phyloP scores from a whole-genome alignment of 2,888 invertebrate species.

The Limnephilus auricula region DNA sequence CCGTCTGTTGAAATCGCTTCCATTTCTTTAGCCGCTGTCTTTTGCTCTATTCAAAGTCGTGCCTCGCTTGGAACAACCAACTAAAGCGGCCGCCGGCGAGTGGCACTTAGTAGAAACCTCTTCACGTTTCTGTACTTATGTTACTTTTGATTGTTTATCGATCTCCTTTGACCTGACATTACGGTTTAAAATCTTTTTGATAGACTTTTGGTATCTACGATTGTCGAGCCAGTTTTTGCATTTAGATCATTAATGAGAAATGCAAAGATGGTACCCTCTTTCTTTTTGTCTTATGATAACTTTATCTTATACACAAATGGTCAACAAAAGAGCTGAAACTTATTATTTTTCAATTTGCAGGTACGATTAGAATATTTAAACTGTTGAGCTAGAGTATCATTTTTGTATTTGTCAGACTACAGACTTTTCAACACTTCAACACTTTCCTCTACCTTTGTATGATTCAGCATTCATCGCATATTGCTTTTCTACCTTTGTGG shows the following conservation, averaged over 20 bases:
- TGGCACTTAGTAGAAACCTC: constrained; percentile 10
- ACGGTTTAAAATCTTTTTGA: background rate
- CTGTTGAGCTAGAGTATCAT: background rate
- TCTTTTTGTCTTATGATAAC: background rate
- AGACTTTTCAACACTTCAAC: background rate
- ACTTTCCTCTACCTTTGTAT: background rate
- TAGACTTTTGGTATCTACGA: background rate
- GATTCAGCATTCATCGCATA: background rate
- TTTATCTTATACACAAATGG: background rate
- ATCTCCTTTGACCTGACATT: background rate
- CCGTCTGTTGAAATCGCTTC: constrained; percentile 44
- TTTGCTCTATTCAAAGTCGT: constrained; percentile 18
- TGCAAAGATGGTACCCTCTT: background rate
- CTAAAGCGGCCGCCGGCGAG: background rate
- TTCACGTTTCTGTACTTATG: background rate
- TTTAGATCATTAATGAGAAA: background rate
- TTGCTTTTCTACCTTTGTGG: constrained; percentile 19
- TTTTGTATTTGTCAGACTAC: background rate
- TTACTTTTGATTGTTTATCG: background rate
- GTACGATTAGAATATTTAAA: background rate
- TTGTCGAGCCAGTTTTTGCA: background rate
- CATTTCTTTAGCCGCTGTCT: constrained; percentile 36
- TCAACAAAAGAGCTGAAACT: background rate
- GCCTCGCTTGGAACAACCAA: constrained; percentile 9
- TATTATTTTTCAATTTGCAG: background rate